Base-by-base conservation (phyloP, 1,140 invertebrate species). In the Wasmannia auropunctata region DNA sequence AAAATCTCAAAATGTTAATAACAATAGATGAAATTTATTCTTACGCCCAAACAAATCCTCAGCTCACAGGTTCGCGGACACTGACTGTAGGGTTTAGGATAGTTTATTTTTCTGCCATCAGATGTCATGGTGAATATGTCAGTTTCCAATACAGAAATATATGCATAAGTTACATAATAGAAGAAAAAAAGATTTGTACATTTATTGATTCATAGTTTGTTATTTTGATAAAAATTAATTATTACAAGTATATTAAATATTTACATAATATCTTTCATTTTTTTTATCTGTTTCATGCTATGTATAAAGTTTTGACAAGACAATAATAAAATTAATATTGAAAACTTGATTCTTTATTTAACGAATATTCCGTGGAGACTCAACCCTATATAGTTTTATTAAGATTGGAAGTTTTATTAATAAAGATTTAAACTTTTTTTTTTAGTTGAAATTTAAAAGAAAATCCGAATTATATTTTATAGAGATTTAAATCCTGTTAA, bases 291-390 rank as follows among this genome's bases (percentile, higher is more conserved):
- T 77, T 77, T n/a, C 16, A 56, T 54, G 14, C 31, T 6, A 74
- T 74, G 31, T 72, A 19, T 37, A 56, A 72, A 69, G 31, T 72
- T n/a, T 72, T 22, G 28, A 34, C 51, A 72, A 72, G 34, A 74
- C 11, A 37, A 56, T 56, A 54, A 72, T 34, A 49, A 72, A 37
- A 51, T 51, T 46, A n/a, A 31, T 70, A 70, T 70, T 72, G 10
- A 34, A 19, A 22, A 34, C 1, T 72, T 4, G 5, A 54, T n/a
- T n/a, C 5, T 19, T 34, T 28, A 51, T 34, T 37, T 74, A 74
- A 37, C 7, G 2, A 11, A 56, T n/a, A 74, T 74, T 56, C 19
- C 4, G 3, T 51, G 4, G 19, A 54, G 19, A 51, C 19, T 51
- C 8, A 34, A 54, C 22, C 31, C n/a, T 14, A 7, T 14, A 8